Percentiles rank a stretch among this genome's conserved stretches.
phyloP scores from a whole-genome alignment of 2,797 vertebrate genomes.

The Coregonus suidteri region DNA sequence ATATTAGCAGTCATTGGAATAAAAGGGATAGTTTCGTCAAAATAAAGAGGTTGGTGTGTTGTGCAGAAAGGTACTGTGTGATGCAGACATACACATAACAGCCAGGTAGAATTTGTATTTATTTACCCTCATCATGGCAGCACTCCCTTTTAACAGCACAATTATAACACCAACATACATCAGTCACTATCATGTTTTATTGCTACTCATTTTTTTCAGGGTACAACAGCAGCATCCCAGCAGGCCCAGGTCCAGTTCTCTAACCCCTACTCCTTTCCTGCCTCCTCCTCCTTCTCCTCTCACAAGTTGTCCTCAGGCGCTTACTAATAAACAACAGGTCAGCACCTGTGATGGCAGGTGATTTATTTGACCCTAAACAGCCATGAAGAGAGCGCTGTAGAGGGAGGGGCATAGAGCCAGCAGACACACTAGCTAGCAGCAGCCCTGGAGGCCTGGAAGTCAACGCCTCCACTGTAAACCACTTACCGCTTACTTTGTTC shows the following conservation, averaged over 20 bases:
- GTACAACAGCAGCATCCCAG: conserved; percentile 66
- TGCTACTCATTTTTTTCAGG: conserved; percentile 64
- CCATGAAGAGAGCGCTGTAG: conserved; percentile 49
- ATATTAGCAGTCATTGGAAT: background rate
- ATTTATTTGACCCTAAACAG: conserved; percentile 73
- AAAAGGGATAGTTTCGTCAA: background rate
- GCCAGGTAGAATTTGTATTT: background rate
- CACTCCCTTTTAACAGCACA: conserved; percentile 60
- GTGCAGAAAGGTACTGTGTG: background rate
- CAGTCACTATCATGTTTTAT: conserved; percentile 64
- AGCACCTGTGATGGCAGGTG: conserved; percentile 78
- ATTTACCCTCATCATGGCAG: conserved; percentile 29
- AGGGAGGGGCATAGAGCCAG: conserved; percentile 53
- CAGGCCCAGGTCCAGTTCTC: conserved; percentile 64
- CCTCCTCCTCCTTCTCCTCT: conserved; percentile 59
- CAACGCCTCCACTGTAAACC: conserved; percentile 71
- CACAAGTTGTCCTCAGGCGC: conserved; percentile 69
- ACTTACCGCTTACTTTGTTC: conserved; percentile 67
- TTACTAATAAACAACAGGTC: conserved; percentile 79
- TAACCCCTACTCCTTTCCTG: conserved; percentile 67
- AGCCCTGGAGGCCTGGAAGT: conserved; percentile 70
- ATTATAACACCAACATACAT: conserved; percentile 63
- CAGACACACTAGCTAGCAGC: conserved; percentile 55
- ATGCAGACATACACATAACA: background rate
- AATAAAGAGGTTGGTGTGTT: background rate